Conservation (phyloP, 1,140 invertebrate species). For the Tigriopus japonicus region DNA sequence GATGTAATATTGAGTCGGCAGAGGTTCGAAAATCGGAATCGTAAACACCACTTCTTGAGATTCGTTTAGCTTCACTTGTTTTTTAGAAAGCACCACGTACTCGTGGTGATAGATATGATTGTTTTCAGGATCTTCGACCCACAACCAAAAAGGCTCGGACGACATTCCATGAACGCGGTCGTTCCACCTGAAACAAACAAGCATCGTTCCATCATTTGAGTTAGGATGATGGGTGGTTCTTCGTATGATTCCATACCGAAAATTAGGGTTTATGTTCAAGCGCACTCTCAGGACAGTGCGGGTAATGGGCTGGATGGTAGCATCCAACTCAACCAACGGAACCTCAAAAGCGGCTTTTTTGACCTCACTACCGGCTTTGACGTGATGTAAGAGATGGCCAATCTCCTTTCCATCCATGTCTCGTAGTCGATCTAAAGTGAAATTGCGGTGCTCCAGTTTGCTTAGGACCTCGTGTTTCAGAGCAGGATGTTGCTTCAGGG, state of each 20-base stretch:
- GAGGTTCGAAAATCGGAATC: slow-evolving; percentile 76
- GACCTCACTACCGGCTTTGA: slow-evolving; percentile 48
- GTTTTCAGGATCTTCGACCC: slow-evolving; percentile 86
- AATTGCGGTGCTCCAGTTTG: slow-evolving; percentile 54
- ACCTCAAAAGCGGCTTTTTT: slow-evolving; percentile 70
- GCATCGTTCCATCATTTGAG: too few relatives aligned
- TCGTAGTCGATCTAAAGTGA: slow-evolving; percentile 51
- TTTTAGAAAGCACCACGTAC: slow-evolving; percentile 67
- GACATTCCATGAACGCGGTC: slow-evolving; percentile 68
- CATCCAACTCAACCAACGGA: slow-evolving; percentile 59
- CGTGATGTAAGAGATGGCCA: slow-evolving; percentile 52
- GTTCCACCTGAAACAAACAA: slow-evolving; percentile 46
- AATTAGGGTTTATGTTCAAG: slow-evolving; percentile 58
- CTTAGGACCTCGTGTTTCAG: slow-evolving; percentile 54
- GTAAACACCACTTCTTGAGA: slow-evolving; percentile 77
- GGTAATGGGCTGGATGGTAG: slow-evolving; percentile 81
- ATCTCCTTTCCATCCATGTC: slow-evolving; percentile 76
- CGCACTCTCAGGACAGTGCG: slow-evolving; percentile 71
- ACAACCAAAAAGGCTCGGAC: slow-evolving; percentile 85
- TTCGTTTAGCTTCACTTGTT: slow-evolving; percentile 45
- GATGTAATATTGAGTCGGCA: slow-evolving; percentile 81
- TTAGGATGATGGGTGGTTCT: slow-evolving; percentile 23
- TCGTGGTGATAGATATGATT: slow-evolving; percentile 94
- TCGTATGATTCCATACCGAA: slow-evolving; percentile 27
- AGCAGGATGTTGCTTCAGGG: slow-evolving; percentile 63